phyloP scores from a whole-genome alignment of 2,797 vertebrate genomes.

The Siniperca obscura region DNA sequence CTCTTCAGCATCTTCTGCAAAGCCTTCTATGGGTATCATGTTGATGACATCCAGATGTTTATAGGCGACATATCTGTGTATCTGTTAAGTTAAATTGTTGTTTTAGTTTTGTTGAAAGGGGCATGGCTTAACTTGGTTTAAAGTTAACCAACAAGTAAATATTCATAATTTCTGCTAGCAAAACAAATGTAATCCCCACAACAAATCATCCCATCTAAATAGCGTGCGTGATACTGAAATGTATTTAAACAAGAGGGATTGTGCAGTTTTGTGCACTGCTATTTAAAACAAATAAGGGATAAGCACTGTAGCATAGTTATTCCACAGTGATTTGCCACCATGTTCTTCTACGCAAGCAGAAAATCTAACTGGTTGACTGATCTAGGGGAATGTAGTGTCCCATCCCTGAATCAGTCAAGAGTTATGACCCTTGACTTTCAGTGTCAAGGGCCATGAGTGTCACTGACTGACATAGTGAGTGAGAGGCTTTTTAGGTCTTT shows the following conservation, averaged over 20 bases:
- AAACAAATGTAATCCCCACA: constrained; percentile 30
- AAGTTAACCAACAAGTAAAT: constrained; percentile 33
- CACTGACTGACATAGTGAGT: neutral
- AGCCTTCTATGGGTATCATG: constrained; percentile 47
- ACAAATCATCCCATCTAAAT: constrained; percentile 21
- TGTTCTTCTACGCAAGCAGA: constrained; percentile 18
- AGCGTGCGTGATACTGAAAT: constrained; percentile 16
- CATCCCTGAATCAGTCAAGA: constrained; percentile 25
- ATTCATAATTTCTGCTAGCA: constrained; percentile 21
- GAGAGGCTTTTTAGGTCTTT: constrained; percentile 8
- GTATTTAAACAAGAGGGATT: constrained; percentile 29
- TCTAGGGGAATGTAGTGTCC: constrained; percentile 48
- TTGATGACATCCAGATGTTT: constrained; percentile 46
- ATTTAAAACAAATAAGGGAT: constrained; percentile 20
- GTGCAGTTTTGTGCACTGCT: constrained; percentile 2
- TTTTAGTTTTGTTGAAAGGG: constrained; percentile 14
- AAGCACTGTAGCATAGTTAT: neutral
- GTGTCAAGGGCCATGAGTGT: constrained; percentile 54
- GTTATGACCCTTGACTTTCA: constrained; percentile 52
- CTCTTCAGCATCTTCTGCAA: constrained; percentile 56
- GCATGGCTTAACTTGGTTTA: constrained; percentile 11
- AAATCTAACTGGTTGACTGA: constrained; percentile 44
- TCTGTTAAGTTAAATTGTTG: constrained; percentile 30
- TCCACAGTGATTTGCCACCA: constrained; percentile 16
- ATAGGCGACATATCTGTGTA: constrained; percentile 12